These are phyloP conservation scores for Toxotes lorentzi DNA, from an alignment of 2,797 vertebrate genomes.

Conservation along the genomic window DNA sequence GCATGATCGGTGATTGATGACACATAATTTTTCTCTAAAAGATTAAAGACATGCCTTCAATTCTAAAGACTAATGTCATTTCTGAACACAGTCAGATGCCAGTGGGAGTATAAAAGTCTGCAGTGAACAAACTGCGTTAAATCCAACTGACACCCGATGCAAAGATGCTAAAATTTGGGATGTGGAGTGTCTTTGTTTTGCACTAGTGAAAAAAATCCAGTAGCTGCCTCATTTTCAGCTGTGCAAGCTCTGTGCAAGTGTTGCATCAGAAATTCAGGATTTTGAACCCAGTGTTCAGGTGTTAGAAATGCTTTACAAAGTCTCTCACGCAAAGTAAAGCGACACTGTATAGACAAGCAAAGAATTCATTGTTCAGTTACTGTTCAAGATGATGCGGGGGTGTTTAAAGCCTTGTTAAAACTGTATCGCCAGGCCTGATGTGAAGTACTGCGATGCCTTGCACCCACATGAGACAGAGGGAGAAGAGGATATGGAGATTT, in stretches of 20 bases:
- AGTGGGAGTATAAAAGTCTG: background rate
- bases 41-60: background rate
- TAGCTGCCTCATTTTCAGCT: slow-evolving; percentile 29
- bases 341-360: slow-evolving; percentile 45
- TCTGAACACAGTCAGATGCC: background rate
- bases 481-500: slow-evolving; percentile 44
- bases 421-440: slow-evolving; percentile 34
- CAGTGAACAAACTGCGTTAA: slow-evolving; percentile 22
- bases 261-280: slow-evolving; percentile 64
- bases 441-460: slow-evolving; percentile 39
- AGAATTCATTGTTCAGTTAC: slow-evolving; percentile 50
- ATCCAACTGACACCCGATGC: slow-evolving; percentile 23
- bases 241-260: slow-evolving; percentile 53
- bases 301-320: slow-evolving; percentile 44
- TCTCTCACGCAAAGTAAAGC: slow-evolving; percentile 42
- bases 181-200: slow-evolving; percentile 42
- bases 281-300: slow-evolving; percentile 56
- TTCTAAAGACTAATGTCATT: slow-evolving; percentile 3
- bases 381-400: slow-evolving; percentile 54
- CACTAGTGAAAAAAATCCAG: slow-evolving; percentile 48
- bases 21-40: background rate
- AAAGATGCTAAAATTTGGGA: slow-evolving; percentile 31
- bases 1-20: background rate
- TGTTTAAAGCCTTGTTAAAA: slow-evolving; percentile 57
- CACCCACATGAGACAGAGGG: slow-evolving; percentile 42